Conservation (phyloP, 2,113 vertebrate genomes). For the Megaptera novaeangliae region DNA sequence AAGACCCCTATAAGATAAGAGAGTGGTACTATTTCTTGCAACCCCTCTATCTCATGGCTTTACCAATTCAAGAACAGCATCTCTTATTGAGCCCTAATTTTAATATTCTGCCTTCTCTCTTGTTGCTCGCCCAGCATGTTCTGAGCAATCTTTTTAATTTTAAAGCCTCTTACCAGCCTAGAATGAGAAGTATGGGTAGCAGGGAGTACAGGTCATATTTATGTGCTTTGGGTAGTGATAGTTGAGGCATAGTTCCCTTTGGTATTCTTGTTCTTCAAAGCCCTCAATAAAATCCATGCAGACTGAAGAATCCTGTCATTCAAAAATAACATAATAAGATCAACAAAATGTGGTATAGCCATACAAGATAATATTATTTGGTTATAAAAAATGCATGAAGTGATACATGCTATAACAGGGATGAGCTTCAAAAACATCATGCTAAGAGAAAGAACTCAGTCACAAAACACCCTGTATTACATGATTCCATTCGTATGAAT, state of each 20-base stretch:
- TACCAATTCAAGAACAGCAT: neutral
- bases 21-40: neutral
- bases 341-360: neutral
- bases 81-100: neutral
- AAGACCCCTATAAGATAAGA: neutral
- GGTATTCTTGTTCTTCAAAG: neutral
- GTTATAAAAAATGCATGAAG: neutral
- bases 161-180: neutral
- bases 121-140: neutral
- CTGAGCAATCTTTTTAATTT: neutral
- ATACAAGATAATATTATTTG: neutral
- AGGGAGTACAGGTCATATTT: neutral
- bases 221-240: neutral
- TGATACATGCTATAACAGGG: neutral
- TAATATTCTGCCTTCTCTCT: neutral
- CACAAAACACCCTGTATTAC: neutral
- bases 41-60: neutral
- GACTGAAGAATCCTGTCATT: neutral
- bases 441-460: neutral
- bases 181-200: neutral
- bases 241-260: neutral
- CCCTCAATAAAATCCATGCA: neutral
- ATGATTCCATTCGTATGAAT: neutral
- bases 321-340: neutral
- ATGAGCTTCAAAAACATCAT: neutral